Evolutionary conservation across 2,113 vertebrate genomes (phyloP).

Genomic region (Pipra filicauda): DNA sequence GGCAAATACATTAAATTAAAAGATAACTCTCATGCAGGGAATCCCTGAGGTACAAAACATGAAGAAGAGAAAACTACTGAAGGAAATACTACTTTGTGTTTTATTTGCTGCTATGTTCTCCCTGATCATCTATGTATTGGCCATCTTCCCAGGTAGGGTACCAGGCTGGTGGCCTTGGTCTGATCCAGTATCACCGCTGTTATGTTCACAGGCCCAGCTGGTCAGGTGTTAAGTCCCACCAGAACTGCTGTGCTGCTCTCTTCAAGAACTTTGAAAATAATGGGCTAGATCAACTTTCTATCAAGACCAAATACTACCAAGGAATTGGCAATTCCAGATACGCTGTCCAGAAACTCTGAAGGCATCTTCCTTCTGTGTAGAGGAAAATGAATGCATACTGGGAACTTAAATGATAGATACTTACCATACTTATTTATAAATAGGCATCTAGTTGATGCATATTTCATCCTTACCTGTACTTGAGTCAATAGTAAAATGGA

Average conservation of each 20-base stretch:
- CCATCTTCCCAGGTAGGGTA: not conserved
- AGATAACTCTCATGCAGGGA: not conserved
- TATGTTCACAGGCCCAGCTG: not conserved
- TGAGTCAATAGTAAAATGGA: not conserved
- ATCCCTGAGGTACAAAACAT: not conserved
- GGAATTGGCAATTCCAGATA: not conserved
- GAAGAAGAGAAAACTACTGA: not conserved
- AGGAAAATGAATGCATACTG: not conserved
- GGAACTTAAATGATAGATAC: not conserved
- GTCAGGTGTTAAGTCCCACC: not conserved
- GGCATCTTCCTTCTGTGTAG: not conserved
- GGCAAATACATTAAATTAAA: not conserved
- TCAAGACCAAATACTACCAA: not conserved
- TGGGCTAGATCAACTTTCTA: not conserved
- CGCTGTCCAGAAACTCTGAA: not conserved
- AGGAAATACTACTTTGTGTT: not conserved
- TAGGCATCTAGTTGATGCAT: not conserved
- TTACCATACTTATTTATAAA: not conserved
- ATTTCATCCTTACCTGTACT: not conserved
- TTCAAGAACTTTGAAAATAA: not conserved
- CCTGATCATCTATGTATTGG: fast-evolving
- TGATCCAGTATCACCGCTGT: not conserved
- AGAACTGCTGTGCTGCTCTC: not conserved
- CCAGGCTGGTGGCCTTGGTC: not conserved
- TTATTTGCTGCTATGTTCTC: not conserved